These are phyloP conservation scores for Aspidoscelis tigris DNA, from an alignment of 2,113 vertebrate genomes.

Conservation along the genomic window DNA sequence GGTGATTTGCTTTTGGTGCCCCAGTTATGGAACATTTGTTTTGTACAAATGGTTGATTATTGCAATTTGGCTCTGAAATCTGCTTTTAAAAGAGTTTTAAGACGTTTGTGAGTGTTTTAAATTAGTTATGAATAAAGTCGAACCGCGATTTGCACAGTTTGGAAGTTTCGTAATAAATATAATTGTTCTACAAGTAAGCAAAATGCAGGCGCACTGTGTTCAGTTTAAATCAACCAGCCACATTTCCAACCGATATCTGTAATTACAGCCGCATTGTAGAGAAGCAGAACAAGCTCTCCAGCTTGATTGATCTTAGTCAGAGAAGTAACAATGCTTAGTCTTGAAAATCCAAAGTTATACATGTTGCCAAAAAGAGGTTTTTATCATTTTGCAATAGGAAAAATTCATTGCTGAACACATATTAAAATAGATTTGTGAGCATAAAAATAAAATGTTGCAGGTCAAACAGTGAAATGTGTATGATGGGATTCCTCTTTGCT, in stretches of 20 bases:
- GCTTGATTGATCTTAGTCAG: constrained; percentile 72
- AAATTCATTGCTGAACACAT: too few species aligned
- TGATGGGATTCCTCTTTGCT: constrained; percentile 30
- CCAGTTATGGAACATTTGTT: not conserved
- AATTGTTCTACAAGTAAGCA: constrained; percentile 50
- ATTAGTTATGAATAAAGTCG: too few species aligned
- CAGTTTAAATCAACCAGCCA: constrained; percentile 34
- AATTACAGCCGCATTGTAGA: constrained; percentile 50
- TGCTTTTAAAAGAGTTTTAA: not conserved
- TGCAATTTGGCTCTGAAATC: not conserved
- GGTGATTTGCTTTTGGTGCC: not conserved
- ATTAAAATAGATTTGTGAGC: constrained; percentile 63
- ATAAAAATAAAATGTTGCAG: constrained; percentile 62
- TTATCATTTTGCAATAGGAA: constrained; percentile 55
- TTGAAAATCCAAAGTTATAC: constrained; percentile 62
- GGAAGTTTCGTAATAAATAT: constrained; percentile 23
- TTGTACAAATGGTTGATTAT: not conserved
- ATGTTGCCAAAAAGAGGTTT: constrained; percentile 68
- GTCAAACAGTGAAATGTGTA: constrained; percentile 69
- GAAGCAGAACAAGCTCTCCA: constrained; percentile 50
- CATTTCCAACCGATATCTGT: constrained; percentile 43
- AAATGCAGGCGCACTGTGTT: constrained; percentile 39
- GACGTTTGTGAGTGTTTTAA: not conserved
- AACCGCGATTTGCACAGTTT: too few species aligned
- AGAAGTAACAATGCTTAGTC: constrained; percentile 51